A percentile compares a stretch with the other conserved stretches of the same genome.
These are phyloP conservation scores for Scytalopus superciliaris DNA, from an alignment of 2,113 vertebrate species.

Conservation along the genomic window DNA sequence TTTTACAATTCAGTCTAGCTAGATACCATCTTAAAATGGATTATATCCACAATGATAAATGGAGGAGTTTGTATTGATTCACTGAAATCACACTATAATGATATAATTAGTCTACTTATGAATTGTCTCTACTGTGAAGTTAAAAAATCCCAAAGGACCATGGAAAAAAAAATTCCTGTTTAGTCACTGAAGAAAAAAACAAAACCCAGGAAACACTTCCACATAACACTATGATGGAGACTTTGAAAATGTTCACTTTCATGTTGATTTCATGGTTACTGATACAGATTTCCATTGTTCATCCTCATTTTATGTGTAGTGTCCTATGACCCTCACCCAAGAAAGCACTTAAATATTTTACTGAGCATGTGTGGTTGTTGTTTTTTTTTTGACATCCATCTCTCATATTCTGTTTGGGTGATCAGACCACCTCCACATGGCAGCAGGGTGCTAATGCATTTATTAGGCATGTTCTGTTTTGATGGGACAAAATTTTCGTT, in stretches of 20 bases:
- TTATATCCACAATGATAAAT: slow-evolving; percentile 2
- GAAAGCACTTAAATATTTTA: neutral
- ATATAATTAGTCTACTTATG: neutral
- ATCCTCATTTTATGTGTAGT: neutral
- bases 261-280: neutral
- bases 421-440: neutral
- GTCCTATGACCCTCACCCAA: neutral
- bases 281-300: neutral
- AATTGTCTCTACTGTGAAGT: neutral
- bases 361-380: neutral
- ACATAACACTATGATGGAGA: neutral
- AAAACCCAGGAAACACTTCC: neutral
- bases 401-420: neutral
- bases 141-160: neutral
- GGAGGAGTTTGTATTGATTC: slow-evolving; percentile 17
- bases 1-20: neutral
- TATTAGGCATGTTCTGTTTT: neutral
- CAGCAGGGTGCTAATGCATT: neutral
- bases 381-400: neutral
- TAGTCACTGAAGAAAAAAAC: neutral
- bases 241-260: neutral
- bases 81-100: slow-evolving; percentile 16
- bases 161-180: neutral
- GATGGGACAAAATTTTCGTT: neutral
- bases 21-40: neutral